These are phyloP conservation scores for Balaenoptera acutorostrata DNA, from an alignment of 2,113 vertebrate species.

Conservation along the genomic window DNA sequence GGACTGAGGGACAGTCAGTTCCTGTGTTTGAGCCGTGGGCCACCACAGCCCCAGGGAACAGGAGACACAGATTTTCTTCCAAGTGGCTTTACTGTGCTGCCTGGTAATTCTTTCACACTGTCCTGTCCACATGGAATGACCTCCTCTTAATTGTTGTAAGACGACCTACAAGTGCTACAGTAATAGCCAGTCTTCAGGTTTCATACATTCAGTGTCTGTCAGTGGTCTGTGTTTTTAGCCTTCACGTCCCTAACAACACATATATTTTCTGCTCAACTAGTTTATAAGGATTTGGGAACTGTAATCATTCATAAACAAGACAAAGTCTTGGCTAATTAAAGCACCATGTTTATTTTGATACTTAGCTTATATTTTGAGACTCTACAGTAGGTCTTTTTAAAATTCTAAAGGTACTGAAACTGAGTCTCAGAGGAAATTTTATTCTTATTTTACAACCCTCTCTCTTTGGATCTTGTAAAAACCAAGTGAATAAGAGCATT, in stretches of 20 bases:
- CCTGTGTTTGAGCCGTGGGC: not conserved
- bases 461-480: not conserved
- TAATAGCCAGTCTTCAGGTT: not conserved
- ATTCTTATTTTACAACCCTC: not conserved
- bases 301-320: not conserved
- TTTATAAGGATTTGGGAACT: not conserved
- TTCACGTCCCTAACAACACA: not conserved
- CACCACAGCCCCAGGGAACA: no score
- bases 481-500: not conserved
- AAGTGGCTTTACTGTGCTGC: not conserved
- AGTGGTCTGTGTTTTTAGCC: not conserved
- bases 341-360: not conserved
- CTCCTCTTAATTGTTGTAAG: not conserved
- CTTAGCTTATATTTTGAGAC: not conserved
- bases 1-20: not conserved
- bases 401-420: not conserved
- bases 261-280: not conserved
- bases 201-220: not conserved
- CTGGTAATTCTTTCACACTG: not conserved
- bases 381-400: not conserved
- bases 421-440: not conserved
- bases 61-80: not conserved
- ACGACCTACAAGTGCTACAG: not conserved
- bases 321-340: not conserved
- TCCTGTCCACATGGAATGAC: no score